A percentile compares a stretch with the other conserved stretches of the same genome.
Conservation (phyloP, 2,113 vertebrate species). For the Brienomyrus longianalis region DNA sequence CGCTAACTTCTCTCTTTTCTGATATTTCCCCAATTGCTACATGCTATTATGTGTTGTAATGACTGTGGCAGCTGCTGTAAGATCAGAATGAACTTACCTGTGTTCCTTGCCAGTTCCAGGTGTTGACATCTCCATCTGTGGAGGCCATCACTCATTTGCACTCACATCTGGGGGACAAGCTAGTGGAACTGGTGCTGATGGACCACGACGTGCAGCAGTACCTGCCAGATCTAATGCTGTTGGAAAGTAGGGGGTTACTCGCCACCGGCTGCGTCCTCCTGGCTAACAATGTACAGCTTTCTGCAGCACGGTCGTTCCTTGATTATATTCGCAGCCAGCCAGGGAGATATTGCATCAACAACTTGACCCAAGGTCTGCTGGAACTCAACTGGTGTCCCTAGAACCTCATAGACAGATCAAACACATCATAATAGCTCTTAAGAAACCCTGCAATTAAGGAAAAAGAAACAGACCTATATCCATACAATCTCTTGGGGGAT, state of each 20-base stretch:
- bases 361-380: conserved; percentile 30
- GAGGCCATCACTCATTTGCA: conserved; percentile 43
- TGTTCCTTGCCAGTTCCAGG: conserved; percentile 47
- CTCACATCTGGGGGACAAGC: conserved; percentile 11
- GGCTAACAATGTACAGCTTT: conserved; percentile 29
- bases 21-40: not conserved
- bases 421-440: not conserved
- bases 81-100: not conserved
- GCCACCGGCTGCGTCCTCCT: conserved; percentile 44
- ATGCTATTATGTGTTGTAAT: not conserved
- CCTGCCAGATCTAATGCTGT: conserved; percentile 47
- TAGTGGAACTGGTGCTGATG: conserved; percentile 52
- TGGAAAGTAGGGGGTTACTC: conserved; percentile 45
- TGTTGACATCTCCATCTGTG: conserved; percentile 45
- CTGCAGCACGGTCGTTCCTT: conserved; percentile 27
- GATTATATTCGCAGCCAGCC: conserved; percentile 29
- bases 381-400: conserved; percentile 21
- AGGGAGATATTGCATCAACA: conserved; percentile 30
- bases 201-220: conserved; percentile 50
- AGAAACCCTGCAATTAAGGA: not conserved
- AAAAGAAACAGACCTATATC: not conserved
- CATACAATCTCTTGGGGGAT: not conserved
- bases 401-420: not conserved
- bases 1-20: too few species aligned
- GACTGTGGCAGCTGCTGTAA: not conserved